phyloP scores from a whole-genome alignment of 2,888 invertebrate genomes.

The Daptonema setosum region DNA sequence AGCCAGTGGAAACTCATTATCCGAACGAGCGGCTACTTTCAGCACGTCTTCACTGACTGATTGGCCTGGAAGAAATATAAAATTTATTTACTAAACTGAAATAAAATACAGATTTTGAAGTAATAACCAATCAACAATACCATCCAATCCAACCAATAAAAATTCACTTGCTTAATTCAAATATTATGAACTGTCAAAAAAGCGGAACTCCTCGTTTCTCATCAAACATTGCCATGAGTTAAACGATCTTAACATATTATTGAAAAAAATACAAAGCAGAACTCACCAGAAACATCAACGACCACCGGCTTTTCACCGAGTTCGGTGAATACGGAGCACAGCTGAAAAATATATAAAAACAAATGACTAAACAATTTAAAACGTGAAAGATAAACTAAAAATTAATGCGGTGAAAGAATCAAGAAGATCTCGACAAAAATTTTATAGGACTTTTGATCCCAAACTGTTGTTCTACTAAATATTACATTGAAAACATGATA shows the following conservation, averaged over 20 bases:
- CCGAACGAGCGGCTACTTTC: background rate
- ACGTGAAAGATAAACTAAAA: background rate
- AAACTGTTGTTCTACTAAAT: background rate
- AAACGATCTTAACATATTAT: background rate
- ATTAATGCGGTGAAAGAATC: background rate
- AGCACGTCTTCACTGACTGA: background rate
- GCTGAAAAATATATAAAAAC: background rate
- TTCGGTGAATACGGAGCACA: background rate
- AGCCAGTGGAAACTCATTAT: slow-evolving; percentile 2
- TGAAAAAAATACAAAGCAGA: background rate
- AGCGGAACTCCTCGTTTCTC: too few species aligned
- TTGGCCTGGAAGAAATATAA: background rate
- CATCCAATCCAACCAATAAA: too few species aligned
- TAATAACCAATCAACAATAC: too few species aligned
- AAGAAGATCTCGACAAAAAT: background rate
- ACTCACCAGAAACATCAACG: background rate
- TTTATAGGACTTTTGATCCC: background rate
- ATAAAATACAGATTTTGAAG: background rate
- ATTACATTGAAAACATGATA: too few species aligned
- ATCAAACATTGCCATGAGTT: too few species aligned
- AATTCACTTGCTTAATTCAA: too few species aligned
- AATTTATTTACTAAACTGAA: background rate
- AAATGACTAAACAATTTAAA: too few species aligned
- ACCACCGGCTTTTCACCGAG: background rate
- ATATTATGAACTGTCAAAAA: too few species aligned